These are phyloP conservation scores for Crotalus horridus DNA, from an alignment of 2,113 vertebrate species.

Conservation along the genomic window DNA sequence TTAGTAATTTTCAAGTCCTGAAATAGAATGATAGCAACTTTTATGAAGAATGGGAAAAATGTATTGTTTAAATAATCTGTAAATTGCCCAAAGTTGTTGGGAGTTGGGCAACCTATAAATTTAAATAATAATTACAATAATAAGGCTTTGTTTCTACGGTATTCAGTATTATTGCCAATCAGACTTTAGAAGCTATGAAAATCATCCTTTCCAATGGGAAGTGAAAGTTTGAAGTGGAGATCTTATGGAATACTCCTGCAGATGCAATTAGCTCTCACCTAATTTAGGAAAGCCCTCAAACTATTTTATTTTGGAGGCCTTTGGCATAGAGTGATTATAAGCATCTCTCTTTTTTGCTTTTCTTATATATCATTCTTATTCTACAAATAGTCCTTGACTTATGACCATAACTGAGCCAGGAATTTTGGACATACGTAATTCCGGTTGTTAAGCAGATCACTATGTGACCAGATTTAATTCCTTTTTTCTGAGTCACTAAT, in stretches of 20 bases:
- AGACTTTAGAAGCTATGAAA: not conserved
- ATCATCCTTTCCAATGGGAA: not conserved
- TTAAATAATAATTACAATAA: not conserved
- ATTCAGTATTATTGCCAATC: not conserved
- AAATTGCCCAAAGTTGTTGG: not conserved
- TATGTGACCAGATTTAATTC: not conserved
- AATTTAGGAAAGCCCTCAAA: not conserved
- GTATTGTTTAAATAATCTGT: not conserved
- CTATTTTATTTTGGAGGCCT: not conserved
- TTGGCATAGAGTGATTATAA: not conserved
- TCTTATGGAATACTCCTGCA: not conserved
- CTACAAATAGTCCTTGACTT: not conserved
- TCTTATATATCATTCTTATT: not conserved
- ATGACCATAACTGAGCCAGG: not conserved
- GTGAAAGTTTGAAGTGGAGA: not conserved
- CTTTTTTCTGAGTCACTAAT: too few relatives aligned
- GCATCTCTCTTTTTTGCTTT: not conserved
- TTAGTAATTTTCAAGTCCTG: not conserved
- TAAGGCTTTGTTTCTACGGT: not conserved
- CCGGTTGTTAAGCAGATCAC: not conserved
- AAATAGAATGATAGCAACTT: not conserved
- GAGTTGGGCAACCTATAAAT: not conserved
- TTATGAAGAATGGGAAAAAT: not conserved
- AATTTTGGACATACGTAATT: not conserved
- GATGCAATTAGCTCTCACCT: not conserved